Evolutionary conservation across 2,797 vertebrate species (phyloP), one percentile per base, ranked within the genome.

Genomic region (Graptemys geographica): DNA sequence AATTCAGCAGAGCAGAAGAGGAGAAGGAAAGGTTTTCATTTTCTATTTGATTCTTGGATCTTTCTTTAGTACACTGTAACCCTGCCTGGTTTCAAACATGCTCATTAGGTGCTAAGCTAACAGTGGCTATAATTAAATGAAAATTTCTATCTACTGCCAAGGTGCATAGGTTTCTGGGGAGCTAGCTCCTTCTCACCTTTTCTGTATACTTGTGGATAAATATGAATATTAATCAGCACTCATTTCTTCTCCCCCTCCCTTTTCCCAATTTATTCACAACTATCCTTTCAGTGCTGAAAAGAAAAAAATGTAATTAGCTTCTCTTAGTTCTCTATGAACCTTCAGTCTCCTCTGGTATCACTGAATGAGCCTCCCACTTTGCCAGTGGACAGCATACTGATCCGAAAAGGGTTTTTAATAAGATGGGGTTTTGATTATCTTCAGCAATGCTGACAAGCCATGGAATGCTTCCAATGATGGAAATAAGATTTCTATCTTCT

Each of bases 141-240:
- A 92, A 87, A 96, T 97, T 98, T 95, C 94, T 92, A 92, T 96
- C 91, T 93, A 94, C 88, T 76, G 33, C 84, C 83, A 95, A 96
- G 89, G 92, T 95, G 83, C 94, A 95, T 52, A 92, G 78, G 93
- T 96, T 97, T 97, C 96, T 81, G 92, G 95, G 93, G 91, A 98
- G 88, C 83, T 82, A 90, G 95, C 81, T 97, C 90, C 93, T 96
- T 97, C 94, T 96, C 96, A 97, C 95, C 93, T 97, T 97, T 94
- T 89, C 91, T 96, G 83, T 94, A 84, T 95, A 93, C 83, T 96
- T 95, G 91, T 96, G 95, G 96, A 90, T 95, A 95, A 88, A 92
- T 87, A 95, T 92, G 88, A 94, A 97, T 97, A 97, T 97, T 96
- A 97, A 97, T 96, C 93, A 96, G 91, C 79, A 84, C 86, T 93